These are phyloP conservation scores for Harpagifer antarcticus DNA, from an alignment of 2,797 vertebrate species.

Conservation along the genomic window DNA sequence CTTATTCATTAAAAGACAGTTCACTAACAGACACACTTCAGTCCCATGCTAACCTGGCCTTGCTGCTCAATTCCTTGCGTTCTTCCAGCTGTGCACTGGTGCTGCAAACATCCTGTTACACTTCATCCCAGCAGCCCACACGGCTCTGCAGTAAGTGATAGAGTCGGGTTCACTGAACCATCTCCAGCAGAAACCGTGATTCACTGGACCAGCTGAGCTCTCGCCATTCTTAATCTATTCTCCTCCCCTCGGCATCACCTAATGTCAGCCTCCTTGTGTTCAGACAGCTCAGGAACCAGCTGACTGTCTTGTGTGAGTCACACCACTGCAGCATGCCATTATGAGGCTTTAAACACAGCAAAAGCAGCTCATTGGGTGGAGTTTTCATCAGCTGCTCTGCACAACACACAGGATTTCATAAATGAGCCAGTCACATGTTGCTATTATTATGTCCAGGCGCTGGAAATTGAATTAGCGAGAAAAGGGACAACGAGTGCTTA, in stretches of 20 bases:
- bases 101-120: slow-evolving; percentile 35
- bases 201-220: slow-evolving; percentile 48
- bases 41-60: not conserved
- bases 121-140: slow-evolving; percentile 25
- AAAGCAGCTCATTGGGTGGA: not conserved
- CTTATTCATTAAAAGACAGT: too few species aligned
- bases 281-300: not conserved
- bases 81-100: slow-evolving; percentile 18
- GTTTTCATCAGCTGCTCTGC: not conserved
- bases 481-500: slow-evolving; percentile 14
- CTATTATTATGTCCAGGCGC: not conserved
- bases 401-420: not conserved
- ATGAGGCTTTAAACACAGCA: not conserved
- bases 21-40: not conserved
- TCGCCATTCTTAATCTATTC: slow-evolving; percentile 46
- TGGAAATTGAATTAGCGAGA: slow-evolving; percentile 16
- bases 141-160: slow-evolving; percentile 16
- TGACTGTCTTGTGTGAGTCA: not conserved
- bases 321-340: not conserved
- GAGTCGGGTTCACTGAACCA: slow-evolving; percentile 49
- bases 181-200: slow-evolving; percentile 39
- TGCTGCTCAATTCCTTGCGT: not conserved
- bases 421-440: not conserved
- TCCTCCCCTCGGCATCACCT: not conserved
- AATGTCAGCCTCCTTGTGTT: slow-evolving; percentile 9